Percentiles rank a stretch among this genome's conserved stretches.
phyloP scores from a whole-genome alignment of 2,797 vertebrate genomes.

The Malacoctenus gilli region DNA sequence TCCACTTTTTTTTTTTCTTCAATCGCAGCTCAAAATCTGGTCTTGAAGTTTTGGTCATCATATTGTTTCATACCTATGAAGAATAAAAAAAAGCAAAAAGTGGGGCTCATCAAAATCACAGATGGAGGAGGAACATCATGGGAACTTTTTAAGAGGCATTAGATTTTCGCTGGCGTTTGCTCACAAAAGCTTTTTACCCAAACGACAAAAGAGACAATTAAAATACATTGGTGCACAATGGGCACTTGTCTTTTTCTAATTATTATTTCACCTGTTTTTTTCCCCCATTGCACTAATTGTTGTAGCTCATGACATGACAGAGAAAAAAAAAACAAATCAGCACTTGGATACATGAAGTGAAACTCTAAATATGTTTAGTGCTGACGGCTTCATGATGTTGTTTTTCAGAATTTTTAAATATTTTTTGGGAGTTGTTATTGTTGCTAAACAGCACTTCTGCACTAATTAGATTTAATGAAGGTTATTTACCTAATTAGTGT shows the following conservation, averaged over 20 bases:
- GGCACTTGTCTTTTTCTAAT: constrained; percentile 1
- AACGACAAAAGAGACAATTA: background rate
- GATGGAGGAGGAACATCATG: constrained; percentile 2
- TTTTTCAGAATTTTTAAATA: background rate
- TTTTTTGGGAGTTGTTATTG: constrained; percentile 15
- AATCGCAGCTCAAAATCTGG: too few relatives aligned
- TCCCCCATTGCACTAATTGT: constrained; percentile 1
- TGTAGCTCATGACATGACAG: background rate
- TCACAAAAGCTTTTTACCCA: background rate
- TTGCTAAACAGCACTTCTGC: constrained; percentile 18
- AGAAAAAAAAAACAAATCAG: constrained; percentile 4
- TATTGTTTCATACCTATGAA: constrained; percentile 2
- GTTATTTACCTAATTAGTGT: constrained; percentile 49
- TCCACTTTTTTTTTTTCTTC: background rate
- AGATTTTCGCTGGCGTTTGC: background rate
- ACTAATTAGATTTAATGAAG: constrained; percentile 40
- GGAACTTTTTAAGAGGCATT: background rate
- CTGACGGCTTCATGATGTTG: background rate
- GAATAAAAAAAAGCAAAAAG: constrained; percentile 5
- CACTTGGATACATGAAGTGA: background rate
- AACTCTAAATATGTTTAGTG: constrained; percentile 14
- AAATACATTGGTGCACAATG: background rate
- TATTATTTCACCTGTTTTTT: background rate
- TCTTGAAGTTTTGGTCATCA: too few relatives aligned
- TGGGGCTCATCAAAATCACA: constrained; percentile 7